Base-by-base conservation (phyloP, 2,797 vertebrate species). In the Lerista edwardsae region DNA sequence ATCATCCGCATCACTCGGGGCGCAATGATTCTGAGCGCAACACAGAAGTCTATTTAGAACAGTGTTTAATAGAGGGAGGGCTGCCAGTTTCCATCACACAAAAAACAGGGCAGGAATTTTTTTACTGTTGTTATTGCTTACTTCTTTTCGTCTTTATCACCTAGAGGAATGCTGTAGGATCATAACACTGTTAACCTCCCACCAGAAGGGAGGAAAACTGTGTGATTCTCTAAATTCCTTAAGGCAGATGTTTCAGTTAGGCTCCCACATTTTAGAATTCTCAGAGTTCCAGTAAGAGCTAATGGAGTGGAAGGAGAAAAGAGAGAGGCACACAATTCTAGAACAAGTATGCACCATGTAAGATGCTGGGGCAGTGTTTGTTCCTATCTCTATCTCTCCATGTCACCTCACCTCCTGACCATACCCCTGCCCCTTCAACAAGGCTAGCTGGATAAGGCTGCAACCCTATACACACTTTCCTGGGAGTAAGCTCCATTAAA, bases 1-100 rank as follows among this genome's bases (percentile, higher is more conserved):
- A 57, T 27, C 44, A 73, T 2, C 5, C 41, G 41, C 27, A 1
- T 27, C 62, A 55, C 23, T 79, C 34, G 75, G 67, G 64, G 19
- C 41, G n/a, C 80, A 12, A 62, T 86, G 85, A 85, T 85, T 73
- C 89, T 91, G 69, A 86, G 34, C 64, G 68, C 79, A 86, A 34
- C 47, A 62, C 78, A 89, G 27, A 91, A 55, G 41, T 57, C 36
- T 64, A 17, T 86, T 86, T 59, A 76, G 73, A 57, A 86, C 72
- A 57, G 39, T 90, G 25, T 10, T 84, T 44, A 65, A 84, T 2
- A 2, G 36, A 86, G 76, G 6, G 29, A 78, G 29, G 67, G 5
- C 59, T 85, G 39, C 5, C 44, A 85, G 51, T 19, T 65, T 29
- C 55, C 47, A 80, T 6, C 17, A 31, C 44, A 79, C 75, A 87